These are phyloP conservation scores for Triops longicaudatus DNA, from an alignment of 1,140 invertebrate species.

Conservation along the genomic window DNA sequence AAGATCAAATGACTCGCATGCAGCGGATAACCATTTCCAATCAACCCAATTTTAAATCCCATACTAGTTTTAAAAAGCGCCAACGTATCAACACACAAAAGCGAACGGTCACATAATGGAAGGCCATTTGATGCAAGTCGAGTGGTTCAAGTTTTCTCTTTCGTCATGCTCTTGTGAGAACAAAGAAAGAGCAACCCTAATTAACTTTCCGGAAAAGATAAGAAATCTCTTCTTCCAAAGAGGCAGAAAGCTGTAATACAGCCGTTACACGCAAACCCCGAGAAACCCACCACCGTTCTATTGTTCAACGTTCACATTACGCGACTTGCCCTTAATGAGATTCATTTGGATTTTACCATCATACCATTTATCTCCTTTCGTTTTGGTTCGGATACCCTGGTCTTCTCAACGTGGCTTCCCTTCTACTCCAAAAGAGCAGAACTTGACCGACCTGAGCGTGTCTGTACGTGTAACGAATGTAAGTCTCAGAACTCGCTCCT, in stretches of 20 bases:
- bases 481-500: too few relatives aligned
- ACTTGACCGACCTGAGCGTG: too few relatives aligned
- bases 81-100: not conserved
- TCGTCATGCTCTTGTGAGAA: not conserved
- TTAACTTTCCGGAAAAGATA: not conserved
- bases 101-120: not conserved
- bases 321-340: too few relatives aligned
- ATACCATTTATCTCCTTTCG: too few relatives aligned
- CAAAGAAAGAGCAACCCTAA: not conserved
- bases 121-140: not conserved
- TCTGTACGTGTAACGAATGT: too few relatives aligned
- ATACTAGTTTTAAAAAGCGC: not conserved
- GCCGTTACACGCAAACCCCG: not conserved
- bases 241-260: not conserved
- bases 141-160: not conserved
- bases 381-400: too few relatives aligned
- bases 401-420: too few relatives aligned
- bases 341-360: too few relatives aligned
- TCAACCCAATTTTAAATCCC: not conserved
- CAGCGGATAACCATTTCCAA: conserved; percentile 19
- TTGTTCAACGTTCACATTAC: too few relatives aligned
- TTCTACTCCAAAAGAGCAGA: too few relatives aligned
- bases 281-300: not conserved
- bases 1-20: conserved; percentile 17
- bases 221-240: not conserved